A percentile compares a stretch with the other conserved stretches of the same genome.
Conservation (phyloP, 2,888 invertebrate species). For the Lithophane ornitopus region DNA sequence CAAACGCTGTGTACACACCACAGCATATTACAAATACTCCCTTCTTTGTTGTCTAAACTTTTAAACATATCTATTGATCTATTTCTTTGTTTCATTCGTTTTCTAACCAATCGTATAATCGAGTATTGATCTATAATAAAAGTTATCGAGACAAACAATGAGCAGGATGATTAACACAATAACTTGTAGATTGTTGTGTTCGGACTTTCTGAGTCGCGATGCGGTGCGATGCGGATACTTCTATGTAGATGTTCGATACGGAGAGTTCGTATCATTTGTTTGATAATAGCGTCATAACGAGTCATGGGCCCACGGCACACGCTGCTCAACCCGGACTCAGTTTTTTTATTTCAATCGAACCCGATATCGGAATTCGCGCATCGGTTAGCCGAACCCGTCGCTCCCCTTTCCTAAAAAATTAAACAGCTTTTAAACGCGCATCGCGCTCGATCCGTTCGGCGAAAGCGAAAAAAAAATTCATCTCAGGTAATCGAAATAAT, state of each 20-base stretch:
- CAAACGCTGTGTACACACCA: conserved; percentile 18
- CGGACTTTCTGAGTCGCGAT: background rate
- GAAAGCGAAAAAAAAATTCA: conserved; percentile 84
- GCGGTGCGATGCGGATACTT: conserved; percentile 13
- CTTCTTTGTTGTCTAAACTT: conserved; percentile 38
- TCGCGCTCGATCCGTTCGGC: conserved; percentile 82
- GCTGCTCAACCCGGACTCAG: conserved; percentile 64
- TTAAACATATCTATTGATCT: conserved; percentile 49
- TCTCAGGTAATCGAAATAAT: conserved; percentile 90
- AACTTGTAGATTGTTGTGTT: conserved; percentile 22
- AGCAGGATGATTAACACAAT: conserved; percentile 54
- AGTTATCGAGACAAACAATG: conserved; percentile 53
- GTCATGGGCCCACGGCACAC: conserved; percentile 66
- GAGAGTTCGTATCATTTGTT: conserved; percentile 50
- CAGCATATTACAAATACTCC: conserved; percentile 22
- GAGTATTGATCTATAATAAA: conserved; percentile 35
- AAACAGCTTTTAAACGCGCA: conserved; percentile 90
- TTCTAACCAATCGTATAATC: conserved; percentile 36
- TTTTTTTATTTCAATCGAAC: conserved; percentile 79
- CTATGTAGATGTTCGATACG: conserved; percentile 51
- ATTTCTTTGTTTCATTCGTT: conserved; percentile 31
- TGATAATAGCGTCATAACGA: conserved; percentile 67
- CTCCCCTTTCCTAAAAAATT: conserved; percentile 88
- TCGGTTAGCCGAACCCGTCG: conserved; percentile 86
- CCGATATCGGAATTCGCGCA: conserved; percentile 89